Percentiles rank a stretch among this genome's conserved stretches.
phyloP scores from a whole-genome alignment of 2,888 invertebrate species.

The Pachycephus smyrnensis region DNA sequence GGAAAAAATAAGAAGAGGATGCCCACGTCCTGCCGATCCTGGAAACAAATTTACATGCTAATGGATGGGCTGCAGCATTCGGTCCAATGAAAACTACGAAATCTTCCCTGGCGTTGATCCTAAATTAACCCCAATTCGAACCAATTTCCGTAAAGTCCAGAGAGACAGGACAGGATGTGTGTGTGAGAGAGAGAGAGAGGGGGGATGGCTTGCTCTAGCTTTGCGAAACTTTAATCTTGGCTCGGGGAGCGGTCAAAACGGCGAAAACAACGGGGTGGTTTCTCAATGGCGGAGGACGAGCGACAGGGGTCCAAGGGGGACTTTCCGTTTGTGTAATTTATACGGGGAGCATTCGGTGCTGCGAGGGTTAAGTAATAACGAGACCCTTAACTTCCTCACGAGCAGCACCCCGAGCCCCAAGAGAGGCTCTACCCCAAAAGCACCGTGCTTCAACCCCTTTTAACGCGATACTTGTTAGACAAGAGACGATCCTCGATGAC shows the following conservation, averaged over 20 bases:
- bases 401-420: conserved; percentile 18
- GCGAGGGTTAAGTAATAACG: conserved; percentile 24
- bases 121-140: conserved; percentile 51
- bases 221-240: not conserved
- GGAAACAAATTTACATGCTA: not conserved
- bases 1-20: not conserved
- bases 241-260: not conserved
- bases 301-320: not conserved
- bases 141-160: conserved; percentile 38
- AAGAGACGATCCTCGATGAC: conserved; percentile 17
- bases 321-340: conserved; percentile 4
- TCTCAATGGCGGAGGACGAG: not conserved
- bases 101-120: conserved; percentile 47
- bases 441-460: conserved; percentile 16
- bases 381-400: conserved; percentile 25
- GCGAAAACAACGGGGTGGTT: not conserved
- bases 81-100: conserved; percentile 22
- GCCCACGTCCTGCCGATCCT: not conserved
- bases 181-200: not conserved
- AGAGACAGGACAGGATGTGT: not conserved
- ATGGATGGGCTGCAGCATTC: not conserved
- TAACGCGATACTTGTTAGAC: conserved; percentile 21
- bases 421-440: not conserved
- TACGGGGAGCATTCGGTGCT: conserved; percentile 3
- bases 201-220: not conserved